phyloP scores from a whole-genome alignment of 2,797 vertebrate species.

The Catostomus latipinnis region DNA sequence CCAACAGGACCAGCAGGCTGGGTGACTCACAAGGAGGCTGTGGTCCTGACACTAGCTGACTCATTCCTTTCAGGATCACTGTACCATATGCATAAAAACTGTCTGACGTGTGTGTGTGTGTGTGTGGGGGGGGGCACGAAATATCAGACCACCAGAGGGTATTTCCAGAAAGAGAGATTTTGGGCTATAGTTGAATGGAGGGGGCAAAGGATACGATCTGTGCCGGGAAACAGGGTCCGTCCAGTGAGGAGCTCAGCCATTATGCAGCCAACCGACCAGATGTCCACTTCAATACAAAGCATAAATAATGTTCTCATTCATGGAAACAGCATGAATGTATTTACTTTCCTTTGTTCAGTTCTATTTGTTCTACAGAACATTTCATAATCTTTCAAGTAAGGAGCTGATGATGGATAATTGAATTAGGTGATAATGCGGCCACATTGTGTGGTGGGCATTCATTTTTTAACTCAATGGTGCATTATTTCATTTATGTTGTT shows the following conservation, averaged over 20 bases:
- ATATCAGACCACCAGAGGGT: too few relatives aligned
- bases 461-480: too few relatives aligned
- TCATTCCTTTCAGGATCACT: conserved; percentile 12
- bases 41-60: conserved; percentile 12
- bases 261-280: conserved; percentile 99
- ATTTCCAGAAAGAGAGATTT: conserved; percentile 15
- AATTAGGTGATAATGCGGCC: too few relatives aligned
- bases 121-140: too few relatives aligned
- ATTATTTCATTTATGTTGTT: too few relatives aligned
- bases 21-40: conserved; percentile 28
- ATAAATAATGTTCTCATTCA: not conserved
- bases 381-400: too few relatives aligned
- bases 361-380: too few relatives aligned
- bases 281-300: conserved; percentile 86
- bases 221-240: conserved; percentile 95
- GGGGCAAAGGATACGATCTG: conserved; percentile 96
- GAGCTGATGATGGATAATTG: too few relatives aligned
- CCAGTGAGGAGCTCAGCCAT: conserved; percentile 98
- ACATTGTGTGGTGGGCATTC: too few relatives aligned
- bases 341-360: too few relatives aligned
- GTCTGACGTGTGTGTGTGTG: conserved; percentile 3
- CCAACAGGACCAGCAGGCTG: conserved; percentile 24
- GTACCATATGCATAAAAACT: conserved; percentile 10
- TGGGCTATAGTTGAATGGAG: not conserved
- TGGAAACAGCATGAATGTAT: not conserved